Evolutionary conservation across 1,140 invertebrate genomes (phyloP), one percentile per base, ranked within the genome.

Genomic region (Bombus pascuorum): DNA sequence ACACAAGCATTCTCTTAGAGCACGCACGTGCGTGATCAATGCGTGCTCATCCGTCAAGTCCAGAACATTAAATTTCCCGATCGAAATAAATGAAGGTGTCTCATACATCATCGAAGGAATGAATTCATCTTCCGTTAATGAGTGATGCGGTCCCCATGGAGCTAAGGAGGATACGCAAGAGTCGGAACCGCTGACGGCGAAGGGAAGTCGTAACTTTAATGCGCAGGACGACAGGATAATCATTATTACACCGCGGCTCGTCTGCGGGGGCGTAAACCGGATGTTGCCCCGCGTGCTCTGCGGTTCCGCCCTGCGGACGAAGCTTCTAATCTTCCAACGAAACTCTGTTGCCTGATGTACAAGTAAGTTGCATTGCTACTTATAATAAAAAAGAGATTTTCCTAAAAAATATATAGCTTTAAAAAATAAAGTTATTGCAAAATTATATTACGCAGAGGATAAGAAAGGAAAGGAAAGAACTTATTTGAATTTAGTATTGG

Each of bases 221-320:
- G 81, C 81, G 80, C 72, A 83, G 81, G 82, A 78, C 86, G 82
- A 83, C 86, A 83, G 77, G 86, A 87, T 89, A 87, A 89, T 87
- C 71, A 87, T 87, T 87, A 87, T 87, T 83, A 78, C 72, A 82
- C 77, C 65, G 79, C 70, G 74, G 62, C 47, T 34, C 32, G 62
- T 73, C 83, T 62, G 79, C 42, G 57, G 72, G 85, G 81, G 76
- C 77, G 74, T 65, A 72, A 85, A 87, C 86, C 80, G 88, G 83
- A 89, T 87, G 88, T 83, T 80, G 76, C 85, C 70, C 53, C 74
- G 74, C 65, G 42, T 79, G 79, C 85, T 73, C 65, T 66, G 66
- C 57, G 53, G 75, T 78, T 84, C 82, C 75, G 65, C 47, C 74
- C 75, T 42, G 53, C 28, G 68, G 32, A 72, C 66, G 39, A 72